phyloP scores from a whole-genome alignment of 2,888 invertebrate genomes.

The Ischnus inquisitorius region DNA sequence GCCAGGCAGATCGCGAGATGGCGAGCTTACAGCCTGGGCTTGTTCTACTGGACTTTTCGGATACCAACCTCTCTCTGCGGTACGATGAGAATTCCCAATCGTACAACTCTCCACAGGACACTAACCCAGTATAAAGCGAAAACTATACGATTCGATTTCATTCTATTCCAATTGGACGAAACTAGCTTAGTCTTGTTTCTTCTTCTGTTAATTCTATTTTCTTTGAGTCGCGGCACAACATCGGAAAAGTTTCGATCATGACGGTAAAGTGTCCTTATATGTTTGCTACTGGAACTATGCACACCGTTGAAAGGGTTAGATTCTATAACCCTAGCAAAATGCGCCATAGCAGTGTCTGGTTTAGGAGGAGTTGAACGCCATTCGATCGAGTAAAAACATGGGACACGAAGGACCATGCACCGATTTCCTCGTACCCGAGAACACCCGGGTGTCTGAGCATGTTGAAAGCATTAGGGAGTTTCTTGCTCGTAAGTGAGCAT shows the following conservation, averaged over 20 bases:
- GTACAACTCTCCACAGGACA: conserved; percentile 7
- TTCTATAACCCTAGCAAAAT: conserved; percentile 14
- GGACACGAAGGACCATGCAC: conserved; percentile 54
- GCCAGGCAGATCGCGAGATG: conserved; percentile 32
- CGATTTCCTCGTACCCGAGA: conserved; percentile 56
- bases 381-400: conserved; percentile 64
- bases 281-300: background rate
- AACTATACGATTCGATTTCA: conserved; percentile 18
- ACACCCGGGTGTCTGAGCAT: conserved; percentile 71
- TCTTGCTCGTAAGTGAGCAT: conserved; percentile 76
- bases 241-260: background rate
- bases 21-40: conserved; percentile 34
- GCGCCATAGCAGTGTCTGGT: conserved; percentile 17
- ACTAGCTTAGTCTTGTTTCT: conserved; percentile 17
- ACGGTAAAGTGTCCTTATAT: background rate
- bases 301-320: background rate
- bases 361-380: conserved; percentile 22
- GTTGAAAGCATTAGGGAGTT: conserved; percentile 83
- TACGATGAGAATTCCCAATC: conserved; percentile 31
- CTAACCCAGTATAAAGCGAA: conserved; percentile 12
- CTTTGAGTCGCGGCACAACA: background rate
- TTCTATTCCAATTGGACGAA: conserved; percentile 32
- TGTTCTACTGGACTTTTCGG: conserved; percentile 43
- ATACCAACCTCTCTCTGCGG: conserved; percentile 18
- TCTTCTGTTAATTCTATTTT: background rate